Percentiles rank a stretch among this genome's conserved stretches.
phyloP scores from a whole-genome alignment of 1,140 invertebrate species.

The Drosophila ananassae region DNA sequence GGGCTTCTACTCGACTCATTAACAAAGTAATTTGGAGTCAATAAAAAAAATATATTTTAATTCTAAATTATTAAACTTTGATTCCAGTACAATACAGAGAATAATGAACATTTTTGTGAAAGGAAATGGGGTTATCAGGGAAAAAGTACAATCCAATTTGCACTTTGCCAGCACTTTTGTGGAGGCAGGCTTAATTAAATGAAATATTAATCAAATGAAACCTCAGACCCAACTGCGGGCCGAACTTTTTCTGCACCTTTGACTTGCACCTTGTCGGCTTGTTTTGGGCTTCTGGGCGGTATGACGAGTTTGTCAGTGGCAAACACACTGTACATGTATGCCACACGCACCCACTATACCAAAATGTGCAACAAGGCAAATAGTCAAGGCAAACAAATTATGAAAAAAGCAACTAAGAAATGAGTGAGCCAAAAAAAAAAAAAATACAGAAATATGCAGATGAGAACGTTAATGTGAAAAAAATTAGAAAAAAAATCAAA shows the following conservation, averaged over 20 bases:
- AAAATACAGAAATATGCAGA: constrained; percentile 41
- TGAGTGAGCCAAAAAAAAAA: constrained; percentile 43
- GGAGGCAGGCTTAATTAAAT: constrained; percentile 44
- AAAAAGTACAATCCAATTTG: constrained; percentile 4
- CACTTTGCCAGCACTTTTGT: constrained; percentile 1
- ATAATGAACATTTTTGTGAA: no score
- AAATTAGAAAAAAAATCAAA: constrained; percentile 27
- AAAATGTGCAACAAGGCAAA: constrained; percentile 71
- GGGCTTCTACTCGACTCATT: constrained; percentile 8
- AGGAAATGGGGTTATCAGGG: constrained; percentile 16
- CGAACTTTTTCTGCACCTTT: background rate
- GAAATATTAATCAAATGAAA: constrained; percentile 53
- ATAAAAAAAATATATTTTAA: background rate
- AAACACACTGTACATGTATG: constrained; percentile 39
- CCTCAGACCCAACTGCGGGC: constrained; percentile 4
- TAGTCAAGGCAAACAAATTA: constrained; percentile 63
- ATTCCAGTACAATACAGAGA: no score
- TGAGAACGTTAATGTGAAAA: constrained; percentile 66
- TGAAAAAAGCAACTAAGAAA: constrained; percentile 68
- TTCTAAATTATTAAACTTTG: background rate
- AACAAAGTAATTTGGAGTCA: background rate
- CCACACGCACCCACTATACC: constrained; percentile 19
- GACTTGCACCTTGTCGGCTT: constrained; percentile 3
- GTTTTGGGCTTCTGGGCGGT: constrained; percentile 19
- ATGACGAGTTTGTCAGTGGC: constrained; percentile 61